Evolutionary conservation across 2,888 invertebrate genomes (phyloP).

Genomic region (Cinara cedri): DNA sequence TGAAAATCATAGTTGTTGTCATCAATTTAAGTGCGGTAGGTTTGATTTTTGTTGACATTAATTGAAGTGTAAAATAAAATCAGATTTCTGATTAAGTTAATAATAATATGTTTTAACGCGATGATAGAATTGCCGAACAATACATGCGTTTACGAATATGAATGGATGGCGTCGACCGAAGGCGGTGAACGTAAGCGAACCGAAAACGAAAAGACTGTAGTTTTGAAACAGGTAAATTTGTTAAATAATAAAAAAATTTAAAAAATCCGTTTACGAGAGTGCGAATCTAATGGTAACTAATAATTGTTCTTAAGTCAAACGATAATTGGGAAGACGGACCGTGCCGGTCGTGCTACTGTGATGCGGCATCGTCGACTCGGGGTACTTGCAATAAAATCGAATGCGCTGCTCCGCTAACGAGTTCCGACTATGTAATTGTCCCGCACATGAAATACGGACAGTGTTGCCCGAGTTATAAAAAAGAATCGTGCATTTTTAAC

Average conservation of each 20-base stretch:
- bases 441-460: conserved; percentile 66
- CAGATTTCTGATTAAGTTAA: no score
- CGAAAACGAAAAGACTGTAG: conserved; percentile 64
- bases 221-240: conserved; percentile 66
- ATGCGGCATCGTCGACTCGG: conserved; percentile 62
- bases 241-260: background rate
- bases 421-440: conserved; percentile 68
- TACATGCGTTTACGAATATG: conserved; percentile 70
- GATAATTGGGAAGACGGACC: conserved; percentile 75
- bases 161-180: conserved; percentile 66
- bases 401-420: conserved; percentile 67
- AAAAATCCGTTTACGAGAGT: no score
- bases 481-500: conserved; percentile 68
- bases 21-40: conserved; percentile 71
- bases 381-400: conserved; percentile 66
- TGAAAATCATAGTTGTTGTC: conserved; percentile 70
- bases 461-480: conserved; percentile 71
- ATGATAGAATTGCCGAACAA: conserved; percentile 69
- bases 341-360: conserved; percentile 72
- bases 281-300: no score
- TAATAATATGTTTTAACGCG: background rate
- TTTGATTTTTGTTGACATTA: background rate
- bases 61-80: no score
- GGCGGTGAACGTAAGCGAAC: conserved; percentile 67
- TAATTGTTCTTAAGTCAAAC: conserved; percentile 64